phyloP scores from a whole-genome alignment of 2,888 invertebrate species.

The Melieria omissa region DNA sequence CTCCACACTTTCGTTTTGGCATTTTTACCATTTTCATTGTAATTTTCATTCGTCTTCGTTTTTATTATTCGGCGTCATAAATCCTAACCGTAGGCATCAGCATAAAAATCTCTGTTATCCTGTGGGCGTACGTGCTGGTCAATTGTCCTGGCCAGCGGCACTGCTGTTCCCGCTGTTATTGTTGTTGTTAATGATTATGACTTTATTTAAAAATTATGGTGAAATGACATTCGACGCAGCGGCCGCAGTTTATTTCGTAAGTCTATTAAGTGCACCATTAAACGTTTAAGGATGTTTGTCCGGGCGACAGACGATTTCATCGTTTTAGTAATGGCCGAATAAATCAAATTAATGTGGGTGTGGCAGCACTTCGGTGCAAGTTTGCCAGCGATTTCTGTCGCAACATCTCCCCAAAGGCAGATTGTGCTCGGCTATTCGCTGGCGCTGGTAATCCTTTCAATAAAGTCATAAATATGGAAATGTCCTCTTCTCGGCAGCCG shows the following conservation, averaged over 20 bases:
- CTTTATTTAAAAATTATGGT: conserved; percentile 39
- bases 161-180: conserved; percentile 17
- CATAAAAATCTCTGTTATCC: conserved; percentile 37
- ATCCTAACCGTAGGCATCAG: conserved; percentile 36
- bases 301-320: conserved; percentile 15
- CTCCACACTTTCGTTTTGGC: no score
- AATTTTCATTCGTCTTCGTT: neutral
- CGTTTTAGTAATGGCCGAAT: conserved; percentile 26
- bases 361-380: neutral
- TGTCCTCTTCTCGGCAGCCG: no score
- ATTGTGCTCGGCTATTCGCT: neutral
- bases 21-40: conserved; percentile 4
- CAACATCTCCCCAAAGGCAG: no score
- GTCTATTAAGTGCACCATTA: conserved; percentile 32
- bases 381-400: neutral
- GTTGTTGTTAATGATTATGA: conserved; percentile 37
- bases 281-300: conserved; percentile 28
- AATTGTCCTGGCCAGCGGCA: conserved; percentile 2
- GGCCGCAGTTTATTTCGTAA: conserved; percentile 21
- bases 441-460: neutral
- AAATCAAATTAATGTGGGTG: conserved; percentile 37
- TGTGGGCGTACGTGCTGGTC: conserved; percentile 18
- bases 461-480: conserved; percentile 1
- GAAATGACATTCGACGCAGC: conserved; percentile 17
- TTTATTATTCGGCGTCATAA: conserved; percentile 29